Conservation (phyloP, 2,888 invertebrate species). For the Orthosia cruda region DNA sequence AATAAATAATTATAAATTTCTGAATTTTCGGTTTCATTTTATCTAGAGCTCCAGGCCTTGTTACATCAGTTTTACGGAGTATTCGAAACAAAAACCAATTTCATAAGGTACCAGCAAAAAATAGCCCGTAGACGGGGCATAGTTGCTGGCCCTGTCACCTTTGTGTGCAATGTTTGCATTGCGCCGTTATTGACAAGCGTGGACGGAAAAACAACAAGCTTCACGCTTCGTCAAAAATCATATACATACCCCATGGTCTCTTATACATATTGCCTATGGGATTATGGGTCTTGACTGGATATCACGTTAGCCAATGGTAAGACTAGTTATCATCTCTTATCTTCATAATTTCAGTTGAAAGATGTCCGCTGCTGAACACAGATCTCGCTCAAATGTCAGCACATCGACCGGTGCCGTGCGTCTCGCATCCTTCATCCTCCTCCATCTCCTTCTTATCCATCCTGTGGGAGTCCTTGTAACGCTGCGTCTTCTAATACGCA, state of each 20-base stretch:
- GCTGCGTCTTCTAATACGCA: no score
- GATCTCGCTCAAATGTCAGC: no score
- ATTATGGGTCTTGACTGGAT: no score
- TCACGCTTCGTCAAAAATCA: neutral
- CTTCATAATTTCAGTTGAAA: neutral
- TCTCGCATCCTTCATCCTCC: no score
- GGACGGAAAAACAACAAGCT: slow-evolving; percentile 2
- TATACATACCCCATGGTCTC: no score
- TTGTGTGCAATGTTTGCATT: slow-evolving; percentile 4
- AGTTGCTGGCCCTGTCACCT: neutral
- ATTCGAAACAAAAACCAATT: neutral
- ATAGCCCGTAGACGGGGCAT: neutral
- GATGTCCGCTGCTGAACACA: neutral
- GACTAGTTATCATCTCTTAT: neutral
- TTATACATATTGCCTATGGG: no score
- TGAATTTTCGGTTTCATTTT: no score
- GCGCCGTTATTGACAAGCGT: slow-evolving; percentile 2
- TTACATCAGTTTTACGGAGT: neutral
- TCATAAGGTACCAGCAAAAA: neutral
- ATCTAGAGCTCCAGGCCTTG: no score
- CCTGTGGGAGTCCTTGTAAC: no score
- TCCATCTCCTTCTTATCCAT: no score
- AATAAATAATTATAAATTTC: no score
- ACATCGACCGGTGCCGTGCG: neutral
- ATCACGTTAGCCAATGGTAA: no score